Percentiles rank a stretch among this genome's conserved stretches.
These are phyloP conservation scores for Oophaga pumilio DNA, from an alignment of 2,113 vertebrate species.

Conservation along the genomic window DNA sequence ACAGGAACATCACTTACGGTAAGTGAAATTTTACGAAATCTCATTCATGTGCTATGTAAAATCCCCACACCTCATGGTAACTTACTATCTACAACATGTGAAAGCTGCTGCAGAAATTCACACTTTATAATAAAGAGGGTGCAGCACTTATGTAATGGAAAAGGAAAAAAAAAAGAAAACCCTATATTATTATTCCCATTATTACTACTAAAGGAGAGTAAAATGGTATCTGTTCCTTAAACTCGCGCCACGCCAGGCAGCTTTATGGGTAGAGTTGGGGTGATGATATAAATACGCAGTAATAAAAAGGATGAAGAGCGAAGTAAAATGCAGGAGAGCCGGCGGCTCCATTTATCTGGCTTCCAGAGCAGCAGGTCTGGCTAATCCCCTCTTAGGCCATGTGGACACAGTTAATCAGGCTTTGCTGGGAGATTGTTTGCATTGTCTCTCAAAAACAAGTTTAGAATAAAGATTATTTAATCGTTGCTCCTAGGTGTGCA, in stretches of 20 bases:
- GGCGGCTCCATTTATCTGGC: slow-evolving; percentile 30
- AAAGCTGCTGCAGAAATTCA: too few species aligned
- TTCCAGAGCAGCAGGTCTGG: slow-evolving; percentile 37
- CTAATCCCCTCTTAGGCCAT: slow-evolving; percentile 53
- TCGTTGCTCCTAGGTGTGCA: slow-evolving; percentile 5
- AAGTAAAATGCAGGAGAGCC: slow-evolving; percentile 1
- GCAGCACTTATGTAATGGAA: too few species aligned
- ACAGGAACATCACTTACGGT: too few species aligned
- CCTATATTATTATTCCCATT: too few species aligned
- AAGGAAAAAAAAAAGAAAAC: too few species aligned
- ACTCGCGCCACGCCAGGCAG: background rate
- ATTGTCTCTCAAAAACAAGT: slow-evolving; percentile 50
- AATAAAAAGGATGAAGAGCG: background rate
- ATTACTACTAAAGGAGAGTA: background rate
- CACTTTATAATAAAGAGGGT: too few species aligned
- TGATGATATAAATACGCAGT: background rate
- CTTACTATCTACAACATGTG: too few species aligned
- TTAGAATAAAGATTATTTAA: slow-evolving; percentile 44
- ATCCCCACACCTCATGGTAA: too few species aligned
- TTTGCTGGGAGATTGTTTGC: slow-evolving; percentile 40
- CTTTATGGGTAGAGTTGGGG: background rate
- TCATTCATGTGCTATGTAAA: too few species aligned
- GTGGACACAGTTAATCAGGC: slow-evolving; percentile 47
- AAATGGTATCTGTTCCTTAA: background rate
- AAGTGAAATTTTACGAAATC: too few species aligned